These are phyloP conservation scores for Platanista minor DNA, from an alignment of 2,113 vertebrate genomes.

Conservation along the genomic window DNA sequence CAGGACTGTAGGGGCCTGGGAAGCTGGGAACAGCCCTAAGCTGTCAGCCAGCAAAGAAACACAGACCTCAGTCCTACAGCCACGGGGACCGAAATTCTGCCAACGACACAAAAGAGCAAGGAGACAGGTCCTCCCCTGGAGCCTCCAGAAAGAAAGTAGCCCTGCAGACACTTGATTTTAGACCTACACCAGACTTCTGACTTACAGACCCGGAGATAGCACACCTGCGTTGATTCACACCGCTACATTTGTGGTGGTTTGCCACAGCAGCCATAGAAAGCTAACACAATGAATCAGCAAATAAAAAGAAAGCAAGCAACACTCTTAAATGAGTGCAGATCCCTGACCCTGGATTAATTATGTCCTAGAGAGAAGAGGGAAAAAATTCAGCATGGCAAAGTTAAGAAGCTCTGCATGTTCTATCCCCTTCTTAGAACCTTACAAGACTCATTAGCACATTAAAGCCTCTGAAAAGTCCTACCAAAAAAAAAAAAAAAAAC, in stretches of 20 bases:
- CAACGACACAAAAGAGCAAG: neutral
- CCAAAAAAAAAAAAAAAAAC: too few species aligned
- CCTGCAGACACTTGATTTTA: neutral
- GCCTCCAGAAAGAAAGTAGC: neutral
- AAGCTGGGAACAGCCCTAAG: neutral
- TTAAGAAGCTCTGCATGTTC: neutral
- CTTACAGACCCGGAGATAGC: neutral
- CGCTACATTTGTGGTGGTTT: neutral
- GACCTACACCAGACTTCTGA: neutral
- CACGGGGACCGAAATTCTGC: neutral
- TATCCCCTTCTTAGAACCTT: neutral
- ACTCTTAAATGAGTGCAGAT: neutral
- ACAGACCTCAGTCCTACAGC: neutral
- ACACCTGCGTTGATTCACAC: neutral
- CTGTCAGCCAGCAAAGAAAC: neutral
- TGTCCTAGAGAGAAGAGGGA: neutral
- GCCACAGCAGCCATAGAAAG: neutral
- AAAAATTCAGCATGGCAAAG: neutral
- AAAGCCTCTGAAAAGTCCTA: neutral
- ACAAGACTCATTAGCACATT: neutral
- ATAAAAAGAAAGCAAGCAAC: neutral
- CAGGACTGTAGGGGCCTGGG: neutral
- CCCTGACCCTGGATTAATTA: neutral
- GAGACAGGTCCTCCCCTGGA: neutral
- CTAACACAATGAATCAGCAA: neutral